phyloP scores from a whole-genome alignment of 2,797 vertebrate species.

The Malurus leucopterus region DNA sequence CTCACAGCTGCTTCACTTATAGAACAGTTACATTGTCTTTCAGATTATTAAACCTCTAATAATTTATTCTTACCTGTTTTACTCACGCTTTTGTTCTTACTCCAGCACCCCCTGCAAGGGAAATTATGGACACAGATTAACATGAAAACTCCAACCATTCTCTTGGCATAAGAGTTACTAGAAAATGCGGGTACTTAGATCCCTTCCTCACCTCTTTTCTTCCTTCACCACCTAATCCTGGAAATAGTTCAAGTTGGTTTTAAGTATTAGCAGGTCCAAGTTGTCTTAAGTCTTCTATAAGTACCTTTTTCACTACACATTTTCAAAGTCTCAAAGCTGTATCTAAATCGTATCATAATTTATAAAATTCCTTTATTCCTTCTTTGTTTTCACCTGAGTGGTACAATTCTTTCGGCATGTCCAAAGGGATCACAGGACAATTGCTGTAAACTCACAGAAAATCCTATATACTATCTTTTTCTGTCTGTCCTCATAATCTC shows the following conservation, averaged over 20 bases:
- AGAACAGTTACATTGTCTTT: not conserved
- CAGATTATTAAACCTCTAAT: not conserved
- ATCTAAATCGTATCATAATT: not conserved
- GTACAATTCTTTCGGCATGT: not conserved
- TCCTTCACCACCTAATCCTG: not conserved
- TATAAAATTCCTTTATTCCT: not conserved
- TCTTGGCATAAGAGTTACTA: not conserved
- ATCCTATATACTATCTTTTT: not conserved
- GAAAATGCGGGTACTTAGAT: not conserved
- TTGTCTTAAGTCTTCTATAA: not conserved
- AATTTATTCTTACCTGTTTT: not conserved
- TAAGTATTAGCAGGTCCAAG: not conserved
- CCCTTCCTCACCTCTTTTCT: not conserved
- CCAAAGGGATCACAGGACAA: not conserved
- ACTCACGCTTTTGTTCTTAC: not conserved
- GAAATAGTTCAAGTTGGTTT: not conserved
- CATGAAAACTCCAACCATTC: not conserved
- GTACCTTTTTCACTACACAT: not conserved
- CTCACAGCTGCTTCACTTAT: not conserved
- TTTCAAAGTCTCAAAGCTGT: not conserved
- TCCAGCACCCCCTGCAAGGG: accelerated
- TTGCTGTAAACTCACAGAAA: not conserved
- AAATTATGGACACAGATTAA: not conserved
- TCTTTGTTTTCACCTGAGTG: not conserved
- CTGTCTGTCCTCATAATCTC: not conserved